Evolutionary conservation across 92 coral and sea anemone species (phyloP), one percentile per base, ranked within the genome.

Genomic region (Chrysogorgia sp.): DNA sequence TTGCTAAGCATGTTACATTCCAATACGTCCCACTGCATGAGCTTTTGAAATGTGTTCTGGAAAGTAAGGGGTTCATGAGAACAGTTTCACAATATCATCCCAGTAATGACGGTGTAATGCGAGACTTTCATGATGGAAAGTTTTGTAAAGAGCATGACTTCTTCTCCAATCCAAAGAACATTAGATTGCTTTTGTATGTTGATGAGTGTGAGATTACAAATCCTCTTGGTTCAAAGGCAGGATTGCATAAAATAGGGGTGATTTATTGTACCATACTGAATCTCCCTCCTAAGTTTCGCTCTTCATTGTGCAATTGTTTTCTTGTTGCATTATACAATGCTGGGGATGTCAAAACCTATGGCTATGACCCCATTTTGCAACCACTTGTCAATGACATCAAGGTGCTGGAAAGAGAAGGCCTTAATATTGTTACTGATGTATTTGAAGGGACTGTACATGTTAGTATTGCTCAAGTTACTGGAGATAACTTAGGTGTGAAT

Each of bases 71-170:
- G n/a, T n/a, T n/a, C n/a, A n/a, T n/a, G n/a, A n/a, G n/a, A n/a
- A n/a, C n/a, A n/a, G 35, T 66, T 66, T 35, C 35, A 24, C 74
- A 66, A 41, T 14, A 66, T 66, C 52, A 17, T 33, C 15, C 45
- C 33, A 66, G 74, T 26, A 25, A 66, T 66, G 74, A 66, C 37
- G 74, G 28, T 25, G 35, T 66, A 20, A 66, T 66, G 74, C 74
- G 55, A 66, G 74, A 66, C 28, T 66, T 66, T 66, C 74, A 66
- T n/a, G 74, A 66, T 66, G 74, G 74, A 35, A 29, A 29, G 55
- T 40, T 66, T 41, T 66, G 74, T 25, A 66, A 45, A 41, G 52
- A 66, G 15, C 74, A 66, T 34, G 20, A 21, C 31, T 66, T 66
- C 47, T 66, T 37, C 35, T 66, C 74, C 28, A 35, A 66, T 66